Conservation (phyloP, 2,888 invertebrate species). For the Sphinx pinastri region DNA sequence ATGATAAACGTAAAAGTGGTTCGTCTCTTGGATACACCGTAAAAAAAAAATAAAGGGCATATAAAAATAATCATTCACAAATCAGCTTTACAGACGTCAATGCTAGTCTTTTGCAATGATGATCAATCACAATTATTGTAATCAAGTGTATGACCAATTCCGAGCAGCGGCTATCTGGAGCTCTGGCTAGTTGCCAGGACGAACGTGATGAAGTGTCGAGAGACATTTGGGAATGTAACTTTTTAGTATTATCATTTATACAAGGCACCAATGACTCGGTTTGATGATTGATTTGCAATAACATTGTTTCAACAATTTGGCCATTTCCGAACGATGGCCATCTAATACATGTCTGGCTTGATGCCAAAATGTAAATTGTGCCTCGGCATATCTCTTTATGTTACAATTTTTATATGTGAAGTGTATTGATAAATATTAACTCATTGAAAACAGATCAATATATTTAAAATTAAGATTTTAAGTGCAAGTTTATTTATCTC, state of each 20-base stretch:
- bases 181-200: slow-evolving; percentile 17
- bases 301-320: slow-evolving; percentile 5
- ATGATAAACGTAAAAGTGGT: too few species aligned
- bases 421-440: not conserved
- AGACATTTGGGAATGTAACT: not conserved
- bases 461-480: too few species aligned
- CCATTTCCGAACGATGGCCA: not conserved
- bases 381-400: not conserved
- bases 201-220: slow-evolving; percentile 10
- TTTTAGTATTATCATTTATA: slow-evolving; percentile 1
- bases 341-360: not conserved
- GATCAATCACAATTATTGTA: slow-evolving; percentile 8
- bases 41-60: too few species aligned
- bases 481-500: too few species aligned
- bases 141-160: slow-evolving; percentile 26
- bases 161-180: slow-evolving; percentile 16
- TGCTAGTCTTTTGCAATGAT: slow-evolving; percentile 7
- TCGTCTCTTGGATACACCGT: too few species aligned
- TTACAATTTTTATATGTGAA: too few species aligned
- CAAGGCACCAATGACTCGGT: not conserved
- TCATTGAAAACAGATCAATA: not conserved
- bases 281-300: not conserved
- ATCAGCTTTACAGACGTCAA: not conserved
- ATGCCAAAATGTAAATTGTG: slow-evolving; percentile 4
- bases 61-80: not conserved